These are phyloP conservation scores for Catharus ustulatus DNA, from an alignment of 2,797 vertebrate species.

Conservation along the genomic window DNA sequence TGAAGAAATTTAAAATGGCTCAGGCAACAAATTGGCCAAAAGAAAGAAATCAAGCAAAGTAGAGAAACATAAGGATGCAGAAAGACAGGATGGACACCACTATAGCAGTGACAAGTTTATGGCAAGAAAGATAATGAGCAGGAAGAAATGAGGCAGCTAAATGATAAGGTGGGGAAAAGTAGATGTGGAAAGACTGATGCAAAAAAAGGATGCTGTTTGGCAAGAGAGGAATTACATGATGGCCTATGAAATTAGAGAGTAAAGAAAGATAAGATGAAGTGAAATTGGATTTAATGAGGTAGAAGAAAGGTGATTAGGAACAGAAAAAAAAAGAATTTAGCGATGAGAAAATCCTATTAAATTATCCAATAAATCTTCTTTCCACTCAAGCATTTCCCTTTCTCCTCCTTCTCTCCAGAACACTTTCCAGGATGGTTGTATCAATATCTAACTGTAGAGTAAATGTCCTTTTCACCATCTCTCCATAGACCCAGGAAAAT, in stretches of 20 bases:
- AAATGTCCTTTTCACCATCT: not conserved
- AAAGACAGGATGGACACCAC: not conserved
- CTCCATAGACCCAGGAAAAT: not conserved
- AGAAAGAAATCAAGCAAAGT: not conserved
- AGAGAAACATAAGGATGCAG: not conserved
- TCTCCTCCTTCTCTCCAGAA: not conserved
- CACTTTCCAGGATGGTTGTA: not conserved
- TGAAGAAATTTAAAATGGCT: not conserved
- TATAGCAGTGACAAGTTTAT: not conserved
- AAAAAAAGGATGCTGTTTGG: not conserved
- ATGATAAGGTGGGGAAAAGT: not conserved
- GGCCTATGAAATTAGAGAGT: conserved; percentile 52
- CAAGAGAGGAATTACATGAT: conserved; percentile 22
- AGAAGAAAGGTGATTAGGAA: conserved; percentile 67
- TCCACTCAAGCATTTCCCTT: not conserved
- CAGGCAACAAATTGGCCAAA: not conserved
- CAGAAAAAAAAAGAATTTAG: conserved; percentile 67
- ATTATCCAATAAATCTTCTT: conserved; percentile 59
- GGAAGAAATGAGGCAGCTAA: conserved; percentile 28
- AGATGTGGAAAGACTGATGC: not conserved
- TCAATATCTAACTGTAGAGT: not conserved
- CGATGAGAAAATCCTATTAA: conserved; percentile 66
- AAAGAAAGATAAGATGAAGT: conserved; percentile 47
- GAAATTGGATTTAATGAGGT: conserved; percentile 67
- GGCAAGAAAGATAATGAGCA: not conserved